Percentiles rank a stretch among this genome's conserved stretches.
Evolutionary conservation across 1,140 invertebrate genomes (phyloP).

Genomic region (Bombus superbus): DNA sequence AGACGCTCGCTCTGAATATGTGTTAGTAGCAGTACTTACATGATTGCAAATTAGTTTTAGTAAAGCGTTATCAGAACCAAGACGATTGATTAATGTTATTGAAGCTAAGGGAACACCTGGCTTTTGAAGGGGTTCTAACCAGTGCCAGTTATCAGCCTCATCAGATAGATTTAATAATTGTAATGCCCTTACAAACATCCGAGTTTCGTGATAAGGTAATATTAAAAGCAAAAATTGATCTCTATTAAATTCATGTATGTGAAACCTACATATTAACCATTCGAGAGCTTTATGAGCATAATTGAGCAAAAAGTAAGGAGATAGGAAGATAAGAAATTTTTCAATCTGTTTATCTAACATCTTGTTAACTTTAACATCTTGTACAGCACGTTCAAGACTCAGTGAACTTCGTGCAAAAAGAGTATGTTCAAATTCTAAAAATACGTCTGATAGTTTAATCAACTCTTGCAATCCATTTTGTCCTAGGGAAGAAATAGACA

Average conservation of each 20-base stretch:
- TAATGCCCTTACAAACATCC: slow-evolving; percentile 91
- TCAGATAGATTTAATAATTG: slow-evolving; percentile 89
- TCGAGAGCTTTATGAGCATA: slow-evolving; percentile 95
- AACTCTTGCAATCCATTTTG: slow-evolving; percentile 92
- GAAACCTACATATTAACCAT: slow-evolving; percentile 95
- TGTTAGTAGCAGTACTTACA: slow-evolving; percentile 86
- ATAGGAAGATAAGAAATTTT: slow-evolving; percentile 91
- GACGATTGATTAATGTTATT: slow-evolving; percentile 88
- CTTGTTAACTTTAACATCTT: slow-evolving; percentile 89
- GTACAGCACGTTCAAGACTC: slow-evolving; percentile 91
- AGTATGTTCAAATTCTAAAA: slow-evolving; percentile 88
- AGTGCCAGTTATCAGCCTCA: slow-evolving; percentile 88
- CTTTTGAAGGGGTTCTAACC: slow-evolving; percentile 89
- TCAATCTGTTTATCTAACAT: slow-evolving; percentile 90
- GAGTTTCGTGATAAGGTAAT: slow-evolving; percentile 95
- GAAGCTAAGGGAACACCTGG: slow-evolving; percentile 88
- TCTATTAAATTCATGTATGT: slow-evolving; percentile 94
- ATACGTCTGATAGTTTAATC: slow-evolving; percentile 87
- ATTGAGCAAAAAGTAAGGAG: slow-evolving; percentile 93
- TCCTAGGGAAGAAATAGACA: slow-evolving; percentile 76
- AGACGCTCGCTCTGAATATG: slow-evolving; percentile 84
- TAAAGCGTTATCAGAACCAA: slow-evolving; percentile 87
- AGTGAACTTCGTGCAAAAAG: slow-evolving; percentile 90
- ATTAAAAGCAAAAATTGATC: slow-evolving; percentile 91
- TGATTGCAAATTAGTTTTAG: slow-evolving; percentile 89